phyloP scores from a whole-genome alignment of 2,113 vertebrate genomes.

The Myodes glareolus region DNA sequence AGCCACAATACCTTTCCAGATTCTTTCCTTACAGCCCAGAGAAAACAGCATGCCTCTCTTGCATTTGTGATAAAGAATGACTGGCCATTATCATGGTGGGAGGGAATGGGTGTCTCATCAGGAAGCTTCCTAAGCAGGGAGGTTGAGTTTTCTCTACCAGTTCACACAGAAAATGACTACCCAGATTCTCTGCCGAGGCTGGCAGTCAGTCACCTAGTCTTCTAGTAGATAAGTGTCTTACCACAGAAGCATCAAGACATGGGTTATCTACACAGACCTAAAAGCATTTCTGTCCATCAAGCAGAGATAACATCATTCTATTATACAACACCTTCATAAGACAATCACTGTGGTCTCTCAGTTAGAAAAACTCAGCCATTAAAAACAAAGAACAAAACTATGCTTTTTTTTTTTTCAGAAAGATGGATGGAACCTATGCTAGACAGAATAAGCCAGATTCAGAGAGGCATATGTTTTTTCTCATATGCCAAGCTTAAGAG shows the following conservation, averaged over 20 bases:
- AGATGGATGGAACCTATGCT: background rate
- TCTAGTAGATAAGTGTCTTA: background rate
- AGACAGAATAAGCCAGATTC: background rate
- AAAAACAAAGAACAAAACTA: background rate
- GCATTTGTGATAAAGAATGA: background rate
- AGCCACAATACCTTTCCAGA: background rate
- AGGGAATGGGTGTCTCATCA: background rate
- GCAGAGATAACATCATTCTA: background rate
- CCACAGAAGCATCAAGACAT: background rate
- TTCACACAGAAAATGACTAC: background rate
- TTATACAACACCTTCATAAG: background rate
- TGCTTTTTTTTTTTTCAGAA: background rate
- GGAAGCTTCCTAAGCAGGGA: background rate
- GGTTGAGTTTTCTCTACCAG: background rate
- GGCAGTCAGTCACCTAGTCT: background rate
- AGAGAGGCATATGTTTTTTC: background rate
- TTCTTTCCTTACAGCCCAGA: background rate
- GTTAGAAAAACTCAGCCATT: background rate
- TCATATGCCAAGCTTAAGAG: background rate
- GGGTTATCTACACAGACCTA: background rate
- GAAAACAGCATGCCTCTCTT: background rate
- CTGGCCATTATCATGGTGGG: background rate
- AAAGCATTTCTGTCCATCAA: conserved; percentile 10
- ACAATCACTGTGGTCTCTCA: background rate
- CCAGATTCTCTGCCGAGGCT: background rate